These are phyloP conservation scores for Phocides pigmalion DNA, from an alignment of 1,140 invertebrate genomes.

Conservation along the genomic window DNA sequence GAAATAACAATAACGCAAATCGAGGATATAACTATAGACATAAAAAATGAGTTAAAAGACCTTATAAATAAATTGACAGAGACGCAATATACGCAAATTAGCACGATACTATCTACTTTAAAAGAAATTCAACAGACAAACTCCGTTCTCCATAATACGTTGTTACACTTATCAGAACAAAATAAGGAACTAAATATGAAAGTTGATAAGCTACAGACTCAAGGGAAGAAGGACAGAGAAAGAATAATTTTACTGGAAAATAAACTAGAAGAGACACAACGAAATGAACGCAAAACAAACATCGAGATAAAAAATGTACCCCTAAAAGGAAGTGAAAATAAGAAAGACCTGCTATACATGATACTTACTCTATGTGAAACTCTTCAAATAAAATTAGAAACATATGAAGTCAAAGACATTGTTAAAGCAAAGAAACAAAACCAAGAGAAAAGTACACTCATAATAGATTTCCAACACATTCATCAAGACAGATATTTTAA, in stretches of 20 bases:
- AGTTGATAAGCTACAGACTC: neutral
- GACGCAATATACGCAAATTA: neutral
- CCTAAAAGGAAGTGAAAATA: conserved; percentile 19
- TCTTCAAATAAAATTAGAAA: neutral
- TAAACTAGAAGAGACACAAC: conserved; percentile 8
- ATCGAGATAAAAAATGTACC: conserved; percentile 33
- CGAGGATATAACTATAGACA: neutral
- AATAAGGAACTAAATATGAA: neutral
- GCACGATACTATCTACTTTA: neutral
- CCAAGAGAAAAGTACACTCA: conserved; percentile 24
- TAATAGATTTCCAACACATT: conserved; percentile 27
- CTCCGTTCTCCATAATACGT: neutral
- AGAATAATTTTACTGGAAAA: conserved; percentile 17
- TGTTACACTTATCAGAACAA: neutral
- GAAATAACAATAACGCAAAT: neutral
- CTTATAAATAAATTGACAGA: neutral
- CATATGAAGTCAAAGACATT: conserved; percentile 12
- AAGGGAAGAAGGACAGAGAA: neutral
- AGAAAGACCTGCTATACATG: neutral
- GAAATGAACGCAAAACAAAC: conserved; percentile 15
- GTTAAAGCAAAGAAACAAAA: conserved; percentile 14
- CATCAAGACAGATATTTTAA: conserved; percentile 21
- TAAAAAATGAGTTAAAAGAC: conserved; percentile 3
- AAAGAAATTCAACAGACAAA: conserved; percentile 20
- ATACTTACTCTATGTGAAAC: neutral